Evolutionary conservation across 1,140 invertebrate genomes (phyloP).

Genomic region (Nephila pilipes): DNA sequence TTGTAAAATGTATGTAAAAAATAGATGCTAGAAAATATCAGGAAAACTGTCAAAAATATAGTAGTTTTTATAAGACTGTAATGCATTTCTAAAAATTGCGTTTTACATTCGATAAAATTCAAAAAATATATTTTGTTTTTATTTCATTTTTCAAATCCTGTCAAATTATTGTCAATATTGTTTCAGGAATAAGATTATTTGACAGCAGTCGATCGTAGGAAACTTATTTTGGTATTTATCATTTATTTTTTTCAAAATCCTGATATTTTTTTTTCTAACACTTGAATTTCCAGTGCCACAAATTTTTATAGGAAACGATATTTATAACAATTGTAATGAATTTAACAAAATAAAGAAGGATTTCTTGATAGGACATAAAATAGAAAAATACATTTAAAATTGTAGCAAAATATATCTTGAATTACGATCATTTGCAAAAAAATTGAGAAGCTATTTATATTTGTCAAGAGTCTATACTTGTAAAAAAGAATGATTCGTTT

Average conservation of each 20-base stretch:
- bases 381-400: neutral
- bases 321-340: neutral
- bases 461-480: neutral
- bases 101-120: neutral
- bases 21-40: conserved; percentile 69
- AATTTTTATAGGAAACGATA: too few relatives aligned
- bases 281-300: too few relatives aligned
- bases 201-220: too few relatives aligned
- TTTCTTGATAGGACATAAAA: neutral
- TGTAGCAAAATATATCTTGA: neutral
- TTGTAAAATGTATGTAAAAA: conserved; percentile 62
- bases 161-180: neutral
- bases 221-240: too few relatives aligned
- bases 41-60: conserved; percentile 19
- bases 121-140: neutral
- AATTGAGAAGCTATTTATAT: neutral
- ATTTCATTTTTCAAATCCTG: neutral
- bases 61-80: conserved; percentile 51
- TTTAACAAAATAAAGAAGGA: neutral
- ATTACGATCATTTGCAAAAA: neutral
- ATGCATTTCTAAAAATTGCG: conserved; percentile 16
- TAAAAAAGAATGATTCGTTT: neutral
- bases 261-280: too few relatives aligned
- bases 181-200: too few relatives aligned
- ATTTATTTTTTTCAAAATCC: too few relatives aligned